Base-by-base conservation (phyloP, 2,113 vertebrate genomes). In the Chlamydotis undulata region DNA sequence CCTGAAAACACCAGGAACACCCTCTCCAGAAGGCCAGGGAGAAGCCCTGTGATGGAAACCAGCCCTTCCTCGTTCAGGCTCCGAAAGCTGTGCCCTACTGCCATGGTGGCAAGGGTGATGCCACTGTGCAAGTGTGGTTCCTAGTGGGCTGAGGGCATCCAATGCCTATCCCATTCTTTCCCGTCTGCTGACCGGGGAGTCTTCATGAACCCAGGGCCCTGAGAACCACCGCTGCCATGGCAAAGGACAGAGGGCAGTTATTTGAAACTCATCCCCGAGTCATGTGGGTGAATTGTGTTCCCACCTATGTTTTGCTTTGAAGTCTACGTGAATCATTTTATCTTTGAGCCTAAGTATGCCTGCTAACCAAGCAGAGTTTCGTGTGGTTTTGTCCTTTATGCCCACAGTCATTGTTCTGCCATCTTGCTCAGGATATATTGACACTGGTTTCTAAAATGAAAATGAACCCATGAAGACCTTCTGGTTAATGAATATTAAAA, bases 371-470 rank as follows among this genome's bases (percentile, higher is more conserved):
- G 23, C 2, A 0, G 3, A 60, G 26, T 37, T 75, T 35, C 22
- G 3, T 29, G 43, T 10, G 28, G 16, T 39, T 83, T 57, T 74
- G 50, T 59, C 84, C 61, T 70, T 74, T 65, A 14, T 18, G 45
- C 55, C 55, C 0, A 0, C 69, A 78, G 80, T 5, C 10, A 6
- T 43, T 68, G 35, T 59, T 80, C 35, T 1, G 0, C 43, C 6
- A 3, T 56, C 59, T n/a, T 41, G 55, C 41, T 67, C 73, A 52
- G 31, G 19, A 35, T 10, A 76, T 64, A 50, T 14, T 69, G 49
- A n/a, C 1, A 2, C 45, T 33, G 29, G 21, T 68, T 87, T 82
- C 75, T 88, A 52, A 68, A 81, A 17, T 3, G 4, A 74, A 77
- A 77, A 78, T 26, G 33, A 86, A 83, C 55, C 37, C 10, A 10